Evolutionary conservation across 1,140 invertebrate species (phyloP).

Genomic region (Latrodectus geometricus): DNA sequence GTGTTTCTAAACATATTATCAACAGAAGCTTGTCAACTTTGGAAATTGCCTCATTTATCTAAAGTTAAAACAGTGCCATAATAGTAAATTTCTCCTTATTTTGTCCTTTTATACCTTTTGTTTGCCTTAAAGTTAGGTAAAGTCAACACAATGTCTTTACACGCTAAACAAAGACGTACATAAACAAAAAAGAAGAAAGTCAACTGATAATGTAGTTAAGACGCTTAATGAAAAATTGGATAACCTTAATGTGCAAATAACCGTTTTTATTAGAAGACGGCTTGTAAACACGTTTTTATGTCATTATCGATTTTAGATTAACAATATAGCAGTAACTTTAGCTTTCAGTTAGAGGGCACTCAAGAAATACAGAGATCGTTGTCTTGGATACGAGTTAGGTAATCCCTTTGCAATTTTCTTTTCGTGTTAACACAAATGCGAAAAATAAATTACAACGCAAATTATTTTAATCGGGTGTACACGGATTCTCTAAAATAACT

Average conservation of each 20-base stretch:
- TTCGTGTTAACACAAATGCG: no score
- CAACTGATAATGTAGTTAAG: constrained; percentile 41
- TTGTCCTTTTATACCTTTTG: neutral
- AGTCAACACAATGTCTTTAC: constrained; percentile 16
- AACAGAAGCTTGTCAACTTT: neutral
- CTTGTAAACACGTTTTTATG: constrained; percentile 34
- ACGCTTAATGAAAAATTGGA: constrained; percentile 47
- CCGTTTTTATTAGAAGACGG: constrained; percentile 33
- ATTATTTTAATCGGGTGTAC: no score
- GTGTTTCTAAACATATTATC: neutral
- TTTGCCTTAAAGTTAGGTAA: neutral
- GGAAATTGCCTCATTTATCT: neutral
- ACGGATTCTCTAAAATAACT: no score
- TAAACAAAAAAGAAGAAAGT: constrained; percentile 18
- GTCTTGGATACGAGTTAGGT: neutral
- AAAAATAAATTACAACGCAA: no score
- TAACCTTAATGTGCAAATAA: constrained; percentile 47
- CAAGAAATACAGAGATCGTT: neutral
- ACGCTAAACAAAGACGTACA: neutral
- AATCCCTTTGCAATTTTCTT: no score
- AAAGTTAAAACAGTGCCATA: neutral
- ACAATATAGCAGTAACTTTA: neutral
- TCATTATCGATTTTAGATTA: constrained; percentile 48
- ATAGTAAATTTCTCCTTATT: neutral
- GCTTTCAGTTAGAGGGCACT: neutral